Base-by-base conservation (phyloP, 2,888 invertebrate species). In the Drosophila neotestacea region DNA sequence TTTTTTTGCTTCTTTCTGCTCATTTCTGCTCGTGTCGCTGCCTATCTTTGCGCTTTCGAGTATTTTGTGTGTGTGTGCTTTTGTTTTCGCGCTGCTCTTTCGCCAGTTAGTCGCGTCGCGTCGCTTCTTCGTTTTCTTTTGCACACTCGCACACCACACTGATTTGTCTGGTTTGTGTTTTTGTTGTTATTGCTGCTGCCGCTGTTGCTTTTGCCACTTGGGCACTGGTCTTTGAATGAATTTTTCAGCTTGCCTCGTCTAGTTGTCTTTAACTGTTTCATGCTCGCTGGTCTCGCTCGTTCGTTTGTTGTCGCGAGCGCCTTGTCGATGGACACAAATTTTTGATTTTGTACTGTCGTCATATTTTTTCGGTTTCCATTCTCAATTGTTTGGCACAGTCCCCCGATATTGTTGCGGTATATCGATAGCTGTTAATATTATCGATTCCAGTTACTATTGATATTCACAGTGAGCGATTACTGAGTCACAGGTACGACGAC, bases 181-280 rank as follows among this genome's bases (percentile, higher is more conserved):
- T 61, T 55, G 54, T 52, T 67, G 42, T 16, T 55, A 46, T 60
- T 73, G 63, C 64, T 70, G 41, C 60, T 59, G 48, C 55, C 68
- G 66, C 68, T 69, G 61, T 62, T 74, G 67, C 62, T 66, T 68
- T 70, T 73, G 79, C 73, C 74, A 76, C 73, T 75, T 73, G 70
- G 73, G 82, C 73, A 65, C 69, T 70, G 66, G 83, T 86, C 91
- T 90, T 90, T 91, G 91, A 91, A 91, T 91, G 91, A 91, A 91
- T 91, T 91, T 90, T 81, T 89, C 85, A 78, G 79, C 81, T 83
- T 73, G 83, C 84, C 81, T 87, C 84, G 84, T 90, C 90, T 90
- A 90, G 90, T 91, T 87, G 90, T 84, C 79, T 87, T 77, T 91
- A 83, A 80, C 85, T 83, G 81, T 90, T 90, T 90, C 85, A 86